These are phyloP conservation scores for Limnothrissa miodon DNA, from an alignment of 2,113 vertebrate species.

Conservation along the genomic window DNA sequence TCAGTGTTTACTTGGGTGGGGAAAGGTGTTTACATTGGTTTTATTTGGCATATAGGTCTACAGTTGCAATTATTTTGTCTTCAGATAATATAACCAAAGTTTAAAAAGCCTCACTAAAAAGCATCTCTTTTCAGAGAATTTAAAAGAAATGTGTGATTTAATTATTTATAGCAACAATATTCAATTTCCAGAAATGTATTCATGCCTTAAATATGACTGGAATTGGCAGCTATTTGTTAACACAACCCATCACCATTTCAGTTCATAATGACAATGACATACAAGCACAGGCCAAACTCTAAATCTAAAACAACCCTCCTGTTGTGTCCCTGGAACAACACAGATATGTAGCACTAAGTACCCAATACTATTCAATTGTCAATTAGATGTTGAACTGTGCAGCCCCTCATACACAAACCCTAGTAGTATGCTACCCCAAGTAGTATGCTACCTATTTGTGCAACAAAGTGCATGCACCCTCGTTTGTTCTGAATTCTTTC, in stretches of 20 bases:
- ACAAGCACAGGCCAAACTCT: background rate
- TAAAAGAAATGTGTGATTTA: constrained; percentile 43
- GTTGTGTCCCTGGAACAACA: background rate
- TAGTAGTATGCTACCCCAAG: too few species aligned
- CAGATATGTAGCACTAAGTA: background rate
- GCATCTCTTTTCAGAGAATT: constrained; percentile 63
- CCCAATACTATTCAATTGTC: background rate
- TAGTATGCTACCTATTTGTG: background rate
- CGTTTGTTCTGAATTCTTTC: constrained; percentile 62
- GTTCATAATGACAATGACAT: background rate
- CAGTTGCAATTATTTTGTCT: background rate
- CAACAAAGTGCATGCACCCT: constrained; percentile 43
- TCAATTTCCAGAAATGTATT: constrained; percentile 34
- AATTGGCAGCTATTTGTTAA: constrained; percentile 37
- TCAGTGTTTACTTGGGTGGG: constrained; percentile 58
- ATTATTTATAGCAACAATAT: constrained; percentile 19
- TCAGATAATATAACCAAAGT: constrained; percentile 65
- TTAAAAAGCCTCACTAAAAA: constrained; percentile 49
- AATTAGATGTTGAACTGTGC: background rate
- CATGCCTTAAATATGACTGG: constrained; percentile 41
- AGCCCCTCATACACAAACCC: constrained; percentile 27
- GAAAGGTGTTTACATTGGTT: constrained; percentile 56
- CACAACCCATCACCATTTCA: background rate
- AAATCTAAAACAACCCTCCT: background rate
- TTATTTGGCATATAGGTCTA: constrained; percentile 50